phyloP scores from a whole-genome alignment of 2,113 vertebrate species.

The Callospermophilus lateralis region DNA sequence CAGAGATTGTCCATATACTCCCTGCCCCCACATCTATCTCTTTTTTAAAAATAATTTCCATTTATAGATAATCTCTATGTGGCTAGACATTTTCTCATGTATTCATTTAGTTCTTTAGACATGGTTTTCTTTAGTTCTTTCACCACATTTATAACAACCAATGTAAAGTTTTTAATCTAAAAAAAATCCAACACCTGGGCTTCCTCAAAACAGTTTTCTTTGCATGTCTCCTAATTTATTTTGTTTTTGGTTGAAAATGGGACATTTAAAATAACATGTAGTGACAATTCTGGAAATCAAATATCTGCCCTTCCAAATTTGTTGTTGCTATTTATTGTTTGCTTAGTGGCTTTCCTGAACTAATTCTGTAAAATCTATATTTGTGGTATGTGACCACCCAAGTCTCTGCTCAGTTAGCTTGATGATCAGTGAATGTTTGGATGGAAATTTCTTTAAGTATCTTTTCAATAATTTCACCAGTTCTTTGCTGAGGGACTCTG shows the following conservation, averaged over 20 bases:
- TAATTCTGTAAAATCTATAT: background rate
- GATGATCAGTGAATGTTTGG: background rate
- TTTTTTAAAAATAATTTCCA: background rate
- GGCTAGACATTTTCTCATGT: background rate
- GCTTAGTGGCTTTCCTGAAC: background rate
- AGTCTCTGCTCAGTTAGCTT: background rate
- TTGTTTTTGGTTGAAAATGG: background rate
- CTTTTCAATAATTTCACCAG: background rate
- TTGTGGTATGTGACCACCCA: background rate
- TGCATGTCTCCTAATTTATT: background rate
- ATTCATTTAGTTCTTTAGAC: background rate
- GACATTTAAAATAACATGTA: conserved; percentile 1
- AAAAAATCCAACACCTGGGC: background rate
- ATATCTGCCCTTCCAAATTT: background rate
- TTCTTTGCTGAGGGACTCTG: background rate
- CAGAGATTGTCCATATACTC: background rate
- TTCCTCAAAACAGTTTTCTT: background rate
- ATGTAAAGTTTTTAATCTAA: background rate
- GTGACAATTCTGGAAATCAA: background rate
- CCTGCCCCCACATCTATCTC: background rate
- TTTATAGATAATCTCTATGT: background rate
- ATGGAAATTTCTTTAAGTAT: conserved; percentile 2
- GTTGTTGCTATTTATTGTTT: background rate
- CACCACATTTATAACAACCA: background rate
- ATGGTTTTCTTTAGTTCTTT: background rate